A percentile compares a stretch with the other conserved stretches of the same genome.
phyloP scores from a whole-genome alignment of 2,888 invertebrate species.

The Camponotus fellah region DNA sequence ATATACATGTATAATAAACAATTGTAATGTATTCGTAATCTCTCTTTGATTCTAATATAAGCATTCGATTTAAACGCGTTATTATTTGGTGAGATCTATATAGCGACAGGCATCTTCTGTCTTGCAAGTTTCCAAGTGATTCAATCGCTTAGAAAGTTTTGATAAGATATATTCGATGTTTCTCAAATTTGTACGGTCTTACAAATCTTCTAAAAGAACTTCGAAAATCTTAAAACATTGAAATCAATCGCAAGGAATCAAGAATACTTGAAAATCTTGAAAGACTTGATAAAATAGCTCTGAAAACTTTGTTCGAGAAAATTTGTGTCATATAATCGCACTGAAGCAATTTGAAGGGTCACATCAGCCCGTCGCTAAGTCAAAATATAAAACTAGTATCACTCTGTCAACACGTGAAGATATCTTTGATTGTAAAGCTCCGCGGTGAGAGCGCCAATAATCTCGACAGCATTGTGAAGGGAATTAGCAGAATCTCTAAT shows the following conservation, averaged over 20 bases:
- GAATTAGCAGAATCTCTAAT: conserved; percentile 88
- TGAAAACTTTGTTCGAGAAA: conserved; percentile 21
- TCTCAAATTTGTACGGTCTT: background rate
- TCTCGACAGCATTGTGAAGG: conserved; percentile 87
- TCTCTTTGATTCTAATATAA: background rate
- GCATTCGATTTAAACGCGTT: conserved; percentile 44
- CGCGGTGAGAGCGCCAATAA: conserved; percentile 86
- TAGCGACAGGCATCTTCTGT: background rate
- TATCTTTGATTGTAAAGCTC: conserved; percentile 86
- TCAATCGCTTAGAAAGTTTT: background rate
- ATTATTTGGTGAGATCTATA: conserved; percentile 27
- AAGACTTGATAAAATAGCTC: background rate
- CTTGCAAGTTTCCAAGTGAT: background rate
- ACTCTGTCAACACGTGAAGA: conserved; percentile 82
- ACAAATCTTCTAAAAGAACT: background rate
- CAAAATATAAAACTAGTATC: conserved; percentile 50
- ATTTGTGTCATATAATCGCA: background rate
- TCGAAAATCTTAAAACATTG: background rate
- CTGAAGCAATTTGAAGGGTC: background rate
- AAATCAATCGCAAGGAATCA: background rate
- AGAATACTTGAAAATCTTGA: background rate
- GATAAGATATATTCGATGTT: background rate
- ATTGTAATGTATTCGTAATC: conserved; percentile 9
- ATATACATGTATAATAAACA: background rate
- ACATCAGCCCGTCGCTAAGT: background rate